Conservation (phyloP, 2,113 vertebrate species). For the Miniopterus natalensis region DNA sequence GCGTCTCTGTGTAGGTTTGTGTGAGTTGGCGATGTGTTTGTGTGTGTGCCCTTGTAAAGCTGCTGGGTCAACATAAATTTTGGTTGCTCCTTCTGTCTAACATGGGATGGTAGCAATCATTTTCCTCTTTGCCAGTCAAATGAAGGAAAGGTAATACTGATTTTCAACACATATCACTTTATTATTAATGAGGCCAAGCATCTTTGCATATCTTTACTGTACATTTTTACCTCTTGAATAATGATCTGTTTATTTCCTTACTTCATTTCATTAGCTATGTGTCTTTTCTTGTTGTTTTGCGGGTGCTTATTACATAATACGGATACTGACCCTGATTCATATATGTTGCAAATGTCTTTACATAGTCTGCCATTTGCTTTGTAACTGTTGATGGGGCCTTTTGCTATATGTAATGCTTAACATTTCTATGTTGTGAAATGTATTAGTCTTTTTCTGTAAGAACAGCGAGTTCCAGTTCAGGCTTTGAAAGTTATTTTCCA, state of each 20-base stretch:
- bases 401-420: not conserved
- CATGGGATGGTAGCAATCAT: not conserved
- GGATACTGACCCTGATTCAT: not conserved
- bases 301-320: not conserved
- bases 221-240: conserved; percentile 35
- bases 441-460: not conserved
- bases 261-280: not conserved
- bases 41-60: not conserved
- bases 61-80: not conserved
- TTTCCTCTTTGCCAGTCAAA: not conserved
- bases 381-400: not conserved
- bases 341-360: conserved; percentile 22
- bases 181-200: not conserved
- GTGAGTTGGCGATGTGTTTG: not conserved
- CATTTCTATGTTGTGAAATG: not conserved
- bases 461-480: not conserved
- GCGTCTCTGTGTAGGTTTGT: not conserved
- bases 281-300: conserved; percentile 39
- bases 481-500: not conserved
- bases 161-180: not conserved
- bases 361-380: not conserved
- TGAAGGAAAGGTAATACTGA: not conserved
- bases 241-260: not conserved
- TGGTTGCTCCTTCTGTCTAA: not conserved
- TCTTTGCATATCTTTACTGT: not conserved